Percentiles rank a stretch among this genome's conserved stretches.
These are phyloP conservation scores for Leptinotarsa haldemani DNA, from an alignment of 2,888 invertebrate species.

Conservation along the genomic window DNA sequence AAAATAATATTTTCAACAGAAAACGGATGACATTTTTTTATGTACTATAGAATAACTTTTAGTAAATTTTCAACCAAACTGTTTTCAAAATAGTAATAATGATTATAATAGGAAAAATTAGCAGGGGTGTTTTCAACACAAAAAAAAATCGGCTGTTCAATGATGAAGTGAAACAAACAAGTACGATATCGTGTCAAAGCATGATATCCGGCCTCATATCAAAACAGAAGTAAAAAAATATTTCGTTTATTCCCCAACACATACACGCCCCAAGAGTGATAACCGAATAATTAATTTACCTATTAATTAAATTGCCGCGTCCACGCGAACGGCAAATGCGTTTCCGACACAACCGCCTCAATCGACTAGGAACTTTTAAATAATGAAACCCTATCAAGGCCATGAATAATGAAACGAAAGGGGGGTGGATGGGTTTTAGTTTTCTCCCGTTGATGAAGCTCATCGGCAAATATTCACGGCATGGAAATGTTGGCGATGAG, in stretches of 20 bases:
- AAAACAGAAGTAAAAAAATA: neutral
- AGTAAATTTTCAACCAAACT: no score
- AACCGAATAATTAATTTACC: neutral
- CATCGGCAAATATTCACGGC: neutral
- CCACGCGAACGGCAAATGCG: neutral
- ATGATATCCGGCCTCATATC: neutral
- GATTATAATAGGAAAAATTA: no score
- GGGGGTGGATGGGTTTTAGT: neutral
- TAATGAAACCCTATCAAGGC: conserved; percentile 1
- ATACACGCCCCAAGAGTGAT: neutral
- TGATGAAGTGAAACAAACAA: neutral
- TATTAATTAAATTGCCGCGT: conserved; percentile 10
- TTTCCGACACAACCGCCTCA: neutral
- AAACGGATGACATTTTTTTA: no score
- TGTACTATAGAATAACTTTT: no score
- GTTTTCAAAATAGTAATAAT: no score
- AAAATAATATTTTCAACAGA: no score
- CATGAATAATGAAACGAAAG: neutral
- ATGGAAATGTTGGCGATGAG: no score
- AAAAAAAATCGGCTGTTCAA: no score
- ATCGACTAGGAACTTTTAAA: neutral
- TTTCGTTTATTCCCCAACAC: neutral
- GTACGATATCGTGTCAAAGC: neutral
- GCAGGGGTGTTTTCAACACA: no score
- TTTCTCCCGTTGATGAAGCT: neutral